Evolutionary conservation across 2,797 vertebrate genomes (phyloP), one percentile per base, ranked within the genome.

Genomic region (Pygocentrus nattereri): DNA sequence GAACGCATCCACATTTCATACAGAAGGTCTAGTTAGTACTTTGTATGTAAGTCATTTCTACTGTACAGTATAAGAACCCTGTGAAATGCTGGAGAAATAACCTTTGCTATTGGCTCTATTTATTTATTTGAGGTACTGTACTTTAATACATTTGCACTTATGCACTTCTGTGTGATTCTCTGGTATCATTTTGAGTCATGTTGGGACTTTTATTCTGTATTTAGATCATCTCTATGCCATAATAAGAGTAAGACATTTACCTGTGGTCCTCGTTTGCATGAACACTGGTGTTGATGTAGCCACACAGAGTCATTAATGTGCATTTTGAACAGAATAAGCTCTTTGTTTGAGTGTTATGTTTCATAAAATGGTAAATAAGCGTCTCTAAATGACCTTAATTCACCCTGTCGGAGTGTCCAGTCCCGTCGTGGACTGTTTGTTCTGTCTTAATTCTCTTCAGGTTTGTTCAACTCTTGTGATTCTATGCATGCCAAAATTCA

Each of bases 401-500:
- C 54, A 56, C 25, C 70, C 16, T 56, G 58, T 76, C 2, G 41
- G 50, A 41, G 11, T 58, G 15, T n/a, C 12, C 41, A 12, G 41
- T 44, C 41, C 41, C 12, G 10, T 8, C 10, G n/a, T 58, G 3
- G 62, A 74, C 54, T 64, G 74, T 65, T 78, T 16, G 56, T 79
- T 62, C n/a, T 47, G 49, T 73, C 25, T 79, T 81, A 47, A 74
- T 59, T 80, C 79, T 88, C 85, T 91, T 87, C 88, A 76, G 79
- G 87, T 88, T 91, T 87, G 82, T 82, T 82, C 87, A 88, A 88
- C 86, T 23, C 85, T 84, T 92, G 87, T 91, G 87, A 88, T 93
- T 90, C 91, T 93, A 92, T 94, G 93, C 94, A 95, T 95, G 94
- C 89, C 71, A 89, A 79, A 88, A 82, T 15, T 61, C 88, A 80